A percentile compares a stretch with the other conserved stretches of the same genome.
Conservation (phyloP, 2,113 vertebrate genomes). For the Mus pahari region DNA sequence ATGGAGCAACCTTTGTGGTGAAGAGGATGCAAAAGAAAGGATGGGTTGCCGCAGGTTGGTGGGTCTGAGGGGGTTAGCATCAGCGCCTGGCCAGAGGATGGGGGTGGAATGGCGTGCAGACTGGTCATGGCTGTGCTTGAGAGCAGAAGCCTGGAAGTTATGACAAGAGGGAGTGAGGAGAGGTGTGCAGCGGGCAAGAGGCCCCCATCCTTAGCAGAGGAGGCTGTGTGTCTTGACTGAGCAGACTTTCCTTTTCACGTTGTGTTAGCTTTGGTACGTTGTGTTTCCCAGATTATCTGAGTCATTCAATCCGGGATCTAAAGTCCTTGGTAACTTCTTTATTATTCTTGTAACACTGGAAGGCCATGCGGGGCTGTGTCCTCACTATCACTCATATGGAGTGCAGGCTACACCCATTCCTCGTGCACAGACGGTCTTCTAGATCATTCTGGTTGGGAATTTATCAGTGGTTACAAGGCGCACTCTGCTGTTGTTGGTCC, state of each 20-base stretch:
- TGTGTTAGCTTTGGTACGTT: slow-evolving; percentile 43
- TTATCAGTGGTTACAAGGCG: background rate
- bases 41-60: background rate
- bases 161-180: background rate
- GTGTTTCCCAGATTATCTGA: background rate
- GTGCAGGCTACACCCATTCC: background rate
- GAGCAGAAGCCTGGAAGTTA: background rate
- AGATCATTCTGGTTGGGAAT: slow-evolving; percentile 26
- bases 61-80: background rate
- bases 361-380: background rate
- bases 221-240: background rate
- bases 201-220: background rate
- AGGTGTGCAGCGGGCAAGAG: background rate
- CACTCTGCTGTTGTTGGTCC: background rate
- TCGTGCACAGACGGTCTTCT: background rate
- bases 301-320: background rate
- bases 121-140: background rate
- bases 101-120: background rate
- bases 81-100: background rate
- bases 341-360: background rate
- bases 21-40: background rate
- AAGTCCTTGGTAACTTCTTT: background rate
- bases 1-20: background rate
- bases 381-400: background rate
- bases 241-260: background rate